Conservation (phyloP, 53 echinoderm and acorn worm species). For the Zoroaster sp. region DNA sequence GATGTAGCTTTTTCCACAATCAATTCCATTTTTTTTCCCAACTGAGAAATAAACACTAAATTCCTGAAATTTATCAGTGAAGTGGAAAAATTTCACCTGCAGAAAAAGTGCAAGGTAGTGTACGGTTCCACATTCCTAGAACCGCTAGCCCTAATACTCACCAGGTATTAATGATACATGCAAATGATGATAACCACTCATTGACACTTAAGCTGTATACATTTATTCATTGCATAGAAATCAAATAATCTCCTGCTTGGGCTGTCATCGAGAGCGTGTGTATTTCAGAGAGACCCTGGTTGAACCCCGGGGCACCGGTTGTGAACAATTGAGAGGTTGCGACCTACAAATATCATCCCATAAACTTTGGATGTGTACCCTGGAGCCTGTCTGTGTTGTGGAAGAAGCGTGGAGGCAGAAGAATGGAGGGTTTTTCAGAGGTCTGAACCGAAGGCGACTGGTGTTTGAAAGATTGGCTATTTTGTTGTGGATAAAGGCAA, state of each 20-base stretch:
- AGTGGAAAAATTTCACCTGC: neutral
- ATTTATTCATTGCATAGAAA: neutral
- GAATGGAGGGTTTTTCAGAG: neutral
- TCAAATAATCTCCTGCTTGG: constrained; percentile 2
- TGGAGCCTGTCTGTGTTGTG: neutral
- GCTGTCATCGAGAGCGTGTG: constrained; percentile 13
- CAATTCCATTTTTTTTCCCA: neutral
- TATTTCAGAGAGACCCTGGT: neutral
- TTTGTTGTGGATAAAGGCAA: neutral
- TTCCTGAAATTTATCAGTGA: constrained; percentile 3
- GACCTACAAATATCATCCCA: constrained; percentile 12
- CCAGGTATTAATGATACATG: neutral
- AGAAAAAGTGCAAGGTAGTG: constrained; percentile 2
- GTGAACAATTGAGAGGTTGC: neutral
- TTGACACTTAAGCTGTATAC: neutral
- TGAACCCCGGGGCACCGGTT: neutral
- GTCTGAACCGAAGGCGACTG: neutral
- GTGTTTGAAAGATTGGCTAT: neutral
- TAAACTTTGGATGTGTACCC: neutral
- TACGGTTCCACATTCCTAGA: neutral
- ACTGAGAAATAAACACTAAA: neutral
- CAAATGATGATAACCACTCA: neutral
- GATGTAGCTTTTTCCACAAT: no score
- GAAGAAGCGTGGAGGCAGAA: neutral
- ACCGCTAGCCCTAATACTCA: neutral